These are phyloP conservation scores for Cygnus olor DNA, from an alignment of 2,797 vertebrate species.

Conservation along the genomic window DNA sequence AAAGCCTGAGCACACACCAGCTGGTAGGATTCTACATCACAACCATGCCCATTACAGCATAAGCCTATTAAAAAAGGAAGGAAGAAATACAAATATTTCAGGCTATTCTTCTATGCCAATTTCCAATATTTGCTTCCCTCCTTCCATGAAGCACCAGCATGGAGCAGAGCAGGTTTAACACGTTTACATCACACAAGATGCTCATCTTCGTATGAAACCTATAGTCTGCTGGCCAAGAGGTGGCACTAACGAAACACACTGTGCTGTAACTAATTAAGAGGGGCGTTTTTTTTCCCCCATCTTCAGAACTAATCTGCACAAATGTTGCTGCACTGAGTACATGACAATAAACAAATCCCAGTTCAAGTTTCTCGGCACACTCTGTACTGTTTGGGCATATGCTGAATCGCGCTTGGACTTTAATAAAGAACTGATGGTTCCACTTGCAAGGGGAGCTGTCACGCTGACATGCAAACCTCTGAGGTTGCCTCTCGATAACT, in stretches of 20 bases:
- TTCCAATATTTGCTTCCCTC: not conserved
- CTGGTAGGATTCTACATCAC: conserved; percentile 2
- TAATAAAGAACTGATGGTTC: not conserved
- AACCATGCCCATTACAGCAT: not conserved
- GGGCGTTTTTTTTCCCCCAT: not conserved
- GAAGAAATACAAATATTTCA: not conserved
- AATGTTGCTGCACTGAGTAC: conserved; percentile 24
- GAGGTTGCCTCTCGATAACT: not conserved
- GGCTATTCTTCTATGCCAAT: not conserved
- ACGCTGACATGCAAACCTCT: not conserved
- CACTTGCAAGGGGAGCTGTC: not conserved
- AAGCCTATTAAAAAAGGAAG: not conserved
- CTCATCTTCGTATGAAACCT: not conserved
- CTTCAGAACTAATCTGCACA: not conserved
- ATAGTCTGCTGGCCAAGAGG: conserved; percentile 52
- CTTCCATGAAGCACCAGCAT: not conserved
- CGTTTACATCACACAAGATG: not conserved
- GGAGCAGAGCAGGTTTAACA: not conserved
- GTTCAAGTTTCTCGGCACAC: conserved; percentile 17
- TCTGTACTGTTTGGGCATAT: conserved; percentile 42
- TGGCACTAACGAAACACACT: conserved; percentile 43
- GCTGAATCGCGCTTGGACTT: not conserved
- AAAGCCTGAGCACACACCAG: not conserved
- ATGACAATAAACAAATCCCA: not conserved
- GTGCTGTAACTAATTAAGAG: conserved; percentile 14